A percentile compares a stretch with the other conserved stretches of the same genome.
These are phyloP conservation scores for Rhodophaea formosa DNA, from an alignment of 2,888 invertebrate species.

Conservation along the genomic window DNA sequence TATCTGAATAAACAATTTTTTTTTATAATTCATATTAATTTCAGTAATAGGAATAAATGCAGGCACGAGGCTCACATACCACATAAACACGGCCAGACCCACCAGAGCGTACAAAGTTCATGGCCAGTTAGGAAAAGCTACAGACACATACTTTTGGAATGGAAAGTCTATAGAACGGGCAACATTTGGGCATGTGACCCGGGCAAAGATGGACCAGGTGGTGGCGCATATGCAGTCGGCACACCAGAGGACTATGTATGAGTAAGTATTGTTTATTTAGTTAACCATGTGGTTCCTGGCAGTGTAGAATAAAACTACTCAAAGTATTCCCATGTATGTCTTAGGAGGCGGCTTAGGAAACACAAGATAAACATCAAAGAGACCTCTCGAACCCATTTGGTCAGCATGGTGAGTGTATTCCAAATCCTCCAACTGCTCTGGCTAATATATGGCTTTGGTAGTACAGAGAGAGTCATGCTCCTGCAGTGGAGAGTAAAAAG, in stretches of 20 bases:
- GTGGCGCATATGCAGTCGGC: slow-evolving; percentile 91
- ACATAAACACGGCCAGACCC: slow-evolving; percentile 82
- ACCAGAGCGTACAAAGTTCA: slow-evolving; percentile 87
- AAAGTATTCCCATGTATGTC: too few species aligned
- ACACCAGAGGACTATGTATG: slow-evolving; percentile 92
- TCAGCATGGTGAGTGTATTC: too few species aligned
- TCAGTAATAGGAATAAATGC: slow-evolving; percentile 87
- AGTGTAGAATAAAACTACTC: too few species aligned
- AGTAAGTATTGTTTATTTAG: slow-evolving; percentile 78
- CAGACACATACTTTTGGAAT: slow-evolving; percentile 86
- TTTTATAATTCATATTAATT: slow-evolving; percentile 31
- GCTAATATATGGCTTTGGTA: too few species aligned
- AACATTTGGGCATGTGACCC: slow-evolving; percentile 85
- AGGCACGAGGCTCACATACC: slow-evolving; percentile 80
- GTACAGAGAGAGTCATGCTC: too few species aligned
- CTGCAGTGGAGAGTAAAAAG: too few species aligned
- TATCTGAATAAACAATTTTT: slow-evolving; percentile 3
- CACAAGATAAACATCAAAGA: too few species aligned
- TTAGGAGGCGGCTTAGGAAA: too few species aligned
- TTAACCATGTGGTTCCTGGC: too few species aligned
- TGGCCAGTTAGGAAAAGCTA: slow-evolving; percentile 88
- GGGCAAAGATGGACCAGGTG: slow-evolving; percentile 85
- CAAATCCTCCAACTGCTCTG: too few species aligned
- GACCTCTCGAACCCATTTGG: too few species aligned
- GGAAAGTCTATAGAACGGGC: slow-evolving; percentile 87